Evolutionary conservation across 2,113 vertebrate species (phyloP), one percentile per base, ranked within the genome.

Genomic region (Condylura cristata): DNA sequence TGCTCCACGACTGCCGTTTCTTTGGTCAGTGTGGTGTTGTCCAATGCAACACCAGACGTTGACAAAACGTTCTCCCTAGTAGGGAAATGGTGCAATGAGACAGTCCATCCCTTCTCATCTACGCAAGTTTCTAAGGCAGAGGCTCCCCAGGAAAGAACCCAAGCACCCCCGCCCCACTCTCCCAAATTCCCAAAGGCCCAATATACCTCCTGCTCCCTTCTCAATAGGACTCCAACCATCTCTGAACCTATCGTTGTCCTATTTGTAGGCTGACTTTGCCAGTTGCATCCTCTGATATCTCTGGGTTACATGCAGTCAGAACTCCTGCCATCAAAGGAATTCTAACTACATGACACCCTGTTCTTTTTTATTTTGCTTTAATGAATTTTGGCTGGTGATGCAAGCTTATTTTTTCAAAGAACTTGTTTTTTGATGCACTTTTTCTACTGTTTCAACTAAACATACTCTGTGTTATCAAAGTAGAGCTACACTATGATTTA

Each of bases 381-480:
- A 3, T 22, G 18, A 37, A 39, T 78, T 78, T 56, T 80, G 28
- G 34, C 20, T 6, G 18, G 7, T 37, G 53, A 58, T n/a, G 5
- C 32, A 61, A 61, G 16, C 63, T 83, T 89, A n/a, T 22, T 65
- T 79, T 28, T 58, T 96, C 14, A 81, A 80, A 86, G 22, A 86
- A 41, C 1, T 39, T 44, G 82, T 48, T 89, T 66, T 58, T 70
- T 26, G 2, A 44, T 18, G 34, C 5, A 75, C 6, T 13, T 91
- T 28, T 44, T 78, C 60, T 65, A 66, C 74, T 56, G n/a, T 72
- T 90, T 80, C 63, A 75, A 88, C 61, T 60, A 75, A 86, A 44
- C 16, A 60, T 84, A 44, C 34, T 90, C n/a, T 37, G 48, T 30
- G 11, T 48, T 74, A 53, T 30, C 85, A 92, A 93, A 91, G 60